Evolutionary conservation across 2,888 invertebrate genomes (phyloP), one percentile per base, ranked within the genome.

Genomic region (Epistrophe grossulariae): DNA sequence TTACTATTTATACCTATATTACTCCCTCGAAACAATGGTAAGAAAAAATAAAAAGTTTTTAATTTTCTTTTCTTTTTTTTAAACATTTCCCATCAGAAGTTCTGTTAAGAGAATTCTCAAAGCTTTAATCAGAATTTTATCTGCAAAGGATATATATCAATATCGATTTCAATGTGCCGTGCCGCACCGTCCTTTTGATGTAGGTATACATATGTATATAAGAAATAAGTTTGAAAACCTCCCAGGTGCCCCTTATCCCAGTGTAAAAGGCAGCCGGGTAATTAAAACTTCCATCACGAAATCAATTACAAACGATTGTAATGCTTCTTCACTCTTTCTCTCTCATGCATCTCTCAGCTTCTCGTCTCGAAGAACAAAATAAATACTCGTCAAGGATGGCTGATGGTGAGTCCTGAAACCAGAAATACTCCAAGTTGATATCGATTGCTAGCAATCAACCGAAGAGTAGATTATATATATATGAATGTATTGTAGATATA

Each of bases 271-370:
- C 73, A 77, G 70, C 70, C 78, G 50, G 71, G 79, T 87, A 87
- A 87, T 87, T 87, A 87, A 87, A 87, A 87, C 83, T 87, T 87
- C 83, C 87, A 87, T 87, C 87, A 87, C 87, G 87, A 83, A 87
- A 83, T 87, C 87, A 87, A 87, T 87, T 87, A 87, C 87, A 87
- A 83, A 83, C 87, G 79, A 87, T 83, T 83, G 79, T 79, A 83
- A 76, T 87, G 38, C 66, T 74, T 60, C 73, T 40, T 31, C 7
- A 31, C 48, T 50, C 74, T 24, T 24, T 24, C 24, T 24, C 24
- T 24, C 24, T 24, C 60, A 64, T 66, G 74, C 74, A 79, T 64
- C 52, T 55, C 40, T 83, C n/a, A 45, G 38, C 43, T 87, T 74
- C 74, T 79, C 74, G 48, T 79, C 74, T 79, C 74, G 48, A 76